These are phyloP conservation scores for Calliopsis andreniformis DNA, from an alignment of 1,140 invertebrate genomes.

Conservation along the genomic window DNA sequence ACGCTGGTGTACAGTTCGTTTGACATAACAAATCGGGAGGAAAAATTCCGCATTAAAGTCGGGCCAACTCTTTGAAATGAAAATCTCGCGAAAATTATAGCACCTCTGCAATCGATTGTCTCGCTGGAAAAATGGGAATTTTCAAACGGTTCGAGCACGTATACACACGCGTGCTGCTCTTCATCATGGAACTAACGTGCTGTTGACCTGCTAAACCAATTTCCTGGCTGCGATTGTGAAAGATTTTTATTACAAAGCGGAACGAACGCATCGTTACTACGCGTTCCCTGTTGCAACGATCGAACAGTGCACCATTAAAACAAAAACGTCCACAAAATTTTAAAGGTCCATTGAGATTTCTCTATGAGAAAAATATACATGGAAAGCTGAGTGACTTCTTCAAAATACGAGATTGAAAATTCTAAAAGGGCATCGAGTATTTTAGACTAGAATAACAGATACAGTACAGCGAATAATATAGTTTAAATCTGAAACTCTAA, in stretches of 20 bases:
- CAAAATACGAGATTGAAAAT: too few relatives aligned
- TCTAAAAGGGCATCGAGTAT: too few relatives aligned
- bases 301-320: background rate
- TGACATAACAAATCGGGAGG: background rate
- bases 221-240: slow-evolving; percentile 30
- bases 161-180: background rate
- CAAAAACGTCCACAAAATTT: background rate
- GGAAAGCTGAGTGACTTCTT: too few relatives aligned
- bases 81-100: slow-evolving; percentile 6
- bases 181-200: slow-evolving; percentile 23
- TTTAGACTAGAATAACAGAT: too few relatives aligned
- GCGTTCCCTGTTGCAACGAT: background rate
- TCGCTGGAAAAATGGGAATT: background rate
- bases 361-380: too few relatives aligned
- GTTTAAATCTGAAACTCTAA: too few relatives aligned
- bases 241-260: slow-evolving; percentile 44
- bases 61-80: background rate
- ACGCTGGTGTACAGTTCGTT: background rate
- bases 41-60: slow-evolving; percentile 4
- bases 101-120: background rate
- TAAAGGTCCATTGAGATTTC: background rate
- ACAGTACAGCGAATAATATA: too few relatives aligned
- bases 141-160: background rate
- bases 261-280: background rate
- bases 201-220: slow-evolving; percentile 46